Evolutionary conservation across 2,797 vertebrate genomes (phyloP), one percentile per base, ranked within the genome.

Genomic region (Macropodus opercularis): DNA sequence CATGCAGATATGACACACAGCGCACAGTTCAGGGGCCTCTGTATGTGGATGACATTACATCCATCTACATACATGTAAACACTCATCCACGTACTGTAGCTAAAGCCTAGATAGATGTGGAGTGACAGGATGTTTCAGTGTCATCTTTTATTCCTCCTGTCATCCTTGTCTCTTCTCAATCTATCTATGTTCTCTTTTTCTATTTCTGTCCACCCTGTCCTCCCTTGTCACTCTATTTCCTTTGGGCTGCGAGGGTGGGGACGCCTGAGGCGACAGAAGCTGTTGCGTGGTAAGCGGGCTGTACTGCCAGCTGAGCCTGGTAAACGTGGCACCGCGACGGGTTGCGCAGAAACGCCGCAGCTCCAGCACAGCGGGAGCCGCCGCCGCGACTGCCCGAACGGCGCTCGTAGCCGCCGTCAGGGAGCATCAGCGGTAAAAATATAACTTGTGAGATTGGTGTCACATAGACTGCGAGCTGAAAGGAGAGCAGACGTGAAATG

Each of bases 41-140:
- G 55, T 23, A 51, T 55, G 67, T 46, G 21, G 48, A 1, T 15
- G 50, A 62, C 26, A 58, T 26, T 5, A 38, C 42, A 63, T 14
- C 22, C 48, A 62, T n/a, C 40, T 47, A 40, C 69, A 42, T 55
- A 35, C 57, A 36, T 24, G 19, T 62, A 49, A 2, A 63, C 61
- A 43, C 57, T 42, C 56, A 31, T 54, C 49, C 47, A 41, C 75
- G 58, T 61, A 57, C 51, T 42, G 41, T 24, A 29, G 51, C n/a
- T 34, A 15, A 46, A 70, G 50, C 52, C 32, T 58, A 55, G 70
- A 56, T 39, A 79, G 78, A 89, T 87, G 36, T 18, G 59, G 63
- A 81, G 73, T 83, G 88, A 89, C 87, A 87, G 69, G 69, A 80
- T 52, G 70, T 77, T 81, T 53, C 63, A 72, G 74, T 60, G 74